Conservation (phyloP, 2,797 vertebrate genomes). For the Acomys russatus region DNA sequence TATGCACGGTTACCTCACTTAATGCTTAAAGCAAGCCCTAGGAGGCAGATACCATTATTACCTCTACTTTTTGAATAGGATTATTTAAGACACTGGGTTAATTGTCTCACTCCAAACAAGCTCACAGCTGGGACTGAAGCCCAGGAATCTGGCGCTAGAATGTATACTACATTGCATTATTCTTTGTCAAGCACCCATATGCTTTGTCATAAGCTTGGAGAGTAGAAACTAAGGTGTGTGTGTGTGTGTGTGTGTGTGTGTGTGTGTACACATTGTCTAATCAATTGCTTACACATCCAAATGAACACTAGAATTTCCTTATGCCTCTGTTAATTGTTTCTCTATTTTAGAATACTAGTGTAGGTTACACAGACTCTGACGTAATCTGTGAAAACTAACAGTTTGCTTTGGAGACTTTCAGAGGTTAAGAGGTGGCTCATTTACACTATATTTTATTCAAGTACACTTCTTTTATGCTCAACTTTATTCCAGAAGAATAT, state of each 20-base stretch:
- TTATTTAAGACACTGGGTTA: not conserved
- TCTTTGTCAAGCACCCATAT: not conserved
- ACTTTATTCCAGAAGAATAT: conserved; percentile 42
- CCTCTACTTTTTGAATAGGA: not conserved
- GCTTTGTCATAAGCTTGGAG: not conserved
- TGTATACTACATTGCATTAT: not conserved
- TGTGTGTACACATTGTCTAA: not conserved
- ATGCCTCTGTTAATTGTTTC: not conserved
- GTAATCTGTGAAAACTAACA: not conserved
- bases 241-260: not conserved
- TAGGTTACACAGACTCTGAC: not conserved
- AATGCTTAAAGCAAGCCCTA: not conserved
- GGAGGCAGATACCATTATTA: not conserved
- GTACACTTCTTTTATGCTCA: conserved; percentile 12
- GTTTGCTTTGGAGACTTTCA: not conserved
- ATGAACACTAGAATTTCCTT: conserved; percentile 12
- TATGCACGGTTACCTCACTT: not conserved
- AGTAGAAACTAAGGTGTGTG: not conserved
- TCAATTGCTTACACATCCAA: not conserved
- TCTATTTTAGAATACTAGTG: not conserved
- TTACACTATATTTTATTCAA: not conserved
- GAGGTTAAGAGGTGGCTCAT: not conserved
- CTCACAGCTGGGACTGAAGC: conserved; percentile 14
- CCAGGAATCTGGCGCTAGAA: not conserved
- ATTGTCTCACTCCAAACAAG: not conserved